Conservation (phyloP, 2,888 invertebrate genomes). For the Leptarthrus brevirostris region DNA sequence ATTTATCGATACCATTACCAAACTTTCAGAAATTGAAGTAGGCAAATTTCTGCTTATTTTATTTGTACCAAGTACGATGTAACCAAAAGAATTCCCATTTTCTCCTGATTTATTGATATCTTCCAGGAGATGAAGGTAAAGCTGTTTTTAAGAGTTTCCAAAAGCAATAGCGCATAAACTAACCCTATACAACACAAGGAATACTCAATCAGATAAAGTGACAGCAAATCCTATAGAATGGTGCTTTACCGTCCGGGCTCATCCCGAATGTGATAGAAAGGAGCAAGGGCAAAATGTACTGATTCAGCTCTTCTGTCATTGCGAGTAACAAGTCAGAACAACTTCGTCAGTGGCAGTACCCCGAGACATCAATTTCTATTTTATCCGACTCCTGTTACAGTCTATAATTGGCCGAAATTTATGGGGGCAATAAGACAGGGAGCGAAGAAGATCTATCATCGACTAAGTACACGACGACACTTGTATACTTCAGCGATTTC, state of each 20-base stretch:
- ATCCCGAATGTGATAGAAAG: neutral
- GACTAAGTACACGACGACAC: constrained; percentile 10
- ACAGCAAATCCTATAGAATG: neutral
- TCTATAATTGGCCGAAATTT: constrained; percentile 20
- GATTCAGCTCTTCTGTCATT: neutral
- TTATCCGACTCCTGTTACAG: neutral
- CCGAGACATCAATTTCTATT: neutral
- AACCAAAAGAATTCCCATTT: neutral
- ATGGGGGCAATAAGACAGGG: neutral
- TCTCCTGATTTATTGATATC: neutral
- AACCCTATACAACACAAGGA: neutral
- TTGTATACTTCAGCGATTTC: constrained; percentile 10
- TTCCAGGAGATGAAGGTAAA: neutral
- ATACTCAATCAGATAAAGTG: neutral
- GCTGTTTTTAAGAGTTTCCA: neutral
- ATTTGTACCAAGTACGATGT: neutral
- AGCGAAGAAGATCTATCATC: neutral
- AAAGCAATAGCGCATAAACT: neutral
- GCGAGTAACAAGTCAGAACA: neutral
- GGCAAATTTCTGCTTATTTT: neutral
- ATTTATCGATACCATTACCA: constrained; percentile 1
- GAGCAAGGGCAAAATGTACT: neutral
- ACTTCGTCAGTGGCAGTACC: neutral
- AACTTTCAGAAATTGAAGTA: neutral
- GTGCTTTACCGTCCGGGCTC: neutral